Conservation (phyloP, 2,113 vertebrate species). For the Cairina moschata region DNA sequence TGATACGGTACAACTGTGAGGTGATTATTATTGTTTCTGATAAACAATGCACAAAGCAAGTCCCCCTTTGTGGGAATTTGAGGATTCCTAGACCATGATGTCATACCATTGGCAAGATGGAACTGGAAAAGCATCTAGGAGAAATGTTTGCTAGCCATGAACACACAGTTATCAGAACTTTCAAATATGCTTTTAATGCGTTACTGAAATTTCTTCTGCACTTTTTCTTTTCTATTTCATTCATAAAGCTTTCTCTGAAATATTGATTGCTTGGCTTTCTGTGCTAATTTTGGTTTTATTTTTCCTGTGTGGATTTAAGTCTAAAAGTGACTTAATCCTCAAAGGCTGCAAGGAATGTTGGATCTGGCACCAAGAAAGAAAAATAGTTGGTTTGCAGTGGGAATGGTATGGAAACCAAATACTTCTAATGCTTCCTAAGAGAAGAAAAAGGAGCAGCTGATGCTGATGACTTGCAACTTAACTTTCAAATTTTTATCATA, state of each 20-base stretch:
- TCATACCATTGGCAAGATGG: neutral
- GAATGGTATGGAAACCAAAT: constrained; percentile 62
- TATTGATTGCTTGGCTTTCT: constrained; percentile 26
- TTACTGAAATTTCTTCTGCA: neutral
- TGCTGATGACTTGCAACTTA: neutral
- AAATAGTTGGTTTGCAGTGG: constrained; percentile 55
- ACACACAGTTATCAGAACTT: neutral
- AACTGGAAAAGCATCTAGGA: neutral
- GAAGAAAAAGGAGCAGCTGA: constrained; percentile 39
- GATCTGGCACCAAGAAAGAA: constrained; percentile 50
- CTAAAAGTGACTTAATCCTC: constrained; percentile 62
- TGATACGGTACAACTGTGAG: neutral
- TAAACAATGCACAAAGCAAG: neutral
- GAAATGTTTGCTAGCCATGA: neutral
- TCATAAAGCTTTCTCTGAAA: constrained; percentile 10
- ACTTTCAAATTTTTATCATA: neutral
- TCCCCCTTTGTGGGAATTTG: neutral
- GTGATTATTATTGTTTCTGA: neutral
- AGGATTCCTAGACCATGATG: neutral
- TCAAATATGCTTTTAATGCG: neutral
- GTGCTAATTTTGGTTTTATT: constrained; percentile 7
- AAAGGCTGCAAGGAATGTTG: constrained; percentile 52
- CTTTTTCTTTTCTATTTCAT: neutral
- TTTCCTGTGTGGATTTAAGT: constrained; percentile 44
- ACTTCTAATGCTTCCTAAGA: constrained; percentile 53